Evolutionary conservation across 2,113 vertebrate genomes (phyloP).

Genomic region (Cromileptes altivelis): DNA sequence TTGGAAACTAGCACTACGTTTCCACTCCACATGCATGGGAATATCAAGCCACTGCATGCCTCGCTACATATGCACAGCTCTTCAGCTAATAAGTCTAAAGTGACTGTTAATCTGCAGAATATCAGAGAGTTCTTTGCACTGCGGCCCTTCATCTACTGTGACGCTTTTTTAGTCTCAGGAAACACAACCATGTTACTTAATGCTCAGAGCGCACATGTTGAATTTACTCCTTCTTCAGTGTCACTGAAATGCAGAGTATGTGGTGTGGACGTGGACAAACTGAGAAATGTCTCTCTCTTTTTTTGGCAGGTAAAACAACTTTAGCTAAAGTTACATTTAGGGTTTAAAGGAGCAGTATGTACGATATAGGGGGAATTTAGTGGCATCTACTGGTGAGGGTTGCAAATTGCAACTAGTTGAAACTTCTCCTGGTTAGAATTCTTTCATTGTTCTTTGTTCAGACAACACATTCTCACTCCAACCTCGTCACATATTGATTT

Average conservation of each 20-base stretch:
- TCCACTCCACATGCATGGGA: constrained; percentile 59
- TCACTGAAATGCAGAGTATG: constrained; percentile 14
- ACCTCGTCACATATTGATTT: too few relatives aligned
- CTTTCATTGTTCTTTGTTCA: too few relatives aligned
- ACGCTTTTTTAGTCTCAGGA: constrained; percentile 40
- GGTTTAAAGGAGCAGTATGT: background rate
- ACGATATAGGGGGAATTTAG: too few relatives aligned
- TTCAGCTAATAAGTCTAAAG: constrained; percentile 51
- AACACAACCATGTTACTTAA: constrained; percentile 25
- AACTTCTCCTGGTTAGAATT: too few relatives aligned
- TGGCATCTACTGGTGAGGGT: too few relatives aligned
- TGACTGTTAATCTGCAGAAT: constrained; percentile 67
- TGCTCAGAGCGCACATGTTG: constrained; percentile 31
- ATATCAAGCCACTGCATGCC: constrained; percentile 11
- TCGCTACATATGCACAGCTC: constrained; percentile 29
- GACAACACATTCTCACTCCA: too few relatives aligned
- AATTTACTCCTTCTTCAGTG: constrained; percentile 44
- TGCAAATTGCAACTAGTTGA: too few relatives aligned
- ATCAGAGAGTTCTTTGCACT: constrained; percentile 49
- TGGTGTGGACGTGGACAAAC: constrained; percentile 1
- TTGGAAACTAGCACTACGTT: constrained; percentile 75
- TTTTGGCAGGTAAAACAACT: background rate
- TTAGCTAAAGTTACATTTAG: background rate
- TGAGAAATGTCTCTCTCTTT: background rate
- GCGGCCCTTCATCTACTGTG: constrained; percentile 18